phyloP scores from a whole-genome alignment of 2,797 vertebrate genomes.

The Orientallactaga sibirica region DNA sequence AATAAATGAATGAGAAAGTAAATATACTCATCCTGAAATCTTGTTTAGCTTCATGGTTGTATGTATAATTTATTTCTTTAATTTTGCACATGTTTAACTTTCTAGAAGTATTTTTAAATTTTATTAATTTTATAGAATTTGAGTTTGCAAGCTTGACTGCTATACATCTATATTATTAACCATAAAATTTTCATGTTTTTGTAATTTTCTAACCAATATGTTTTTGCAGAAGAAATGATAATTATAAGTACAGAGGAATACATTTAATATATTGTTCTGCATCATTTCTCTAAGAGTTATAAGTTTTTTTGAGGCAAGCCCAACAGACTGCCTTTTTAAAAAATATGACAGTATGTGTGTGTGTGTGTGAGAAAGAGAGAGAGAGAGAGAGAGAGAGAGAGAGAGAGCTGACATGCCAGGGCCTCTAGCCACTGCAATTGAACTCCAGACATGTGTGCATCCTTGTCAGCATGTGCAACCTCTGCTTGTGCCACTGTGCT shows the following conservation, averaged over 20 bases:
- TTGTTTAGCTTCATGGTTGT: constrained; percentile 55
- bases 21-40: not conserved
- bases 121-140: not conserved
- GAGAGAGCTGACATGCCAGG: too few relatives aligned
- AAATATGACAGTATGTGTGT: too few relatives aligned
- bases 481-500: too few relatives aligned
- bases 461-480: too few relatives aligned
- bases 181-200: constrained; percentile 60
- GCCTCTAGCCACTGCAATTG: too few relatives aligned
- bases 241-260: not conserved
- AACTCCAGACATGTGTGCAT: too few relatives aligned
- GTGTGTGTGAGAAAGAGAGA: too few relatives aligned
- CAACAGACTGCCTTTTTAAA: too few relatives aligned
- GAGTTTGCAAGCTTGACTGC: constrained; percentile 49
- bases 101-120: not conserved
- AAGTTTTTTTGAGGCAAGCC: not conserved
- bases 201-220: constrained; percentile 35
- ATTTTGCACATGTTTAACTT: constrained; percentile 62
- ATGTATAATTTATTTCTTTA: constrained; percentile 40
- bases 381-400: too few relatives aligned
- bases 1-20: not conserved
- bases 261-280: constrained; percentile 20
- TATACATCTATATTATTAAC: constrained; percentile 32
- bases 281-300: constrained; percentile 33
- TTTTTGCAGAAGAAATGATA: constrained; percentile 41